Conservation (phyloP, 2,797 vertebrate species). For the Silurus lanzhouensis region DNA sequence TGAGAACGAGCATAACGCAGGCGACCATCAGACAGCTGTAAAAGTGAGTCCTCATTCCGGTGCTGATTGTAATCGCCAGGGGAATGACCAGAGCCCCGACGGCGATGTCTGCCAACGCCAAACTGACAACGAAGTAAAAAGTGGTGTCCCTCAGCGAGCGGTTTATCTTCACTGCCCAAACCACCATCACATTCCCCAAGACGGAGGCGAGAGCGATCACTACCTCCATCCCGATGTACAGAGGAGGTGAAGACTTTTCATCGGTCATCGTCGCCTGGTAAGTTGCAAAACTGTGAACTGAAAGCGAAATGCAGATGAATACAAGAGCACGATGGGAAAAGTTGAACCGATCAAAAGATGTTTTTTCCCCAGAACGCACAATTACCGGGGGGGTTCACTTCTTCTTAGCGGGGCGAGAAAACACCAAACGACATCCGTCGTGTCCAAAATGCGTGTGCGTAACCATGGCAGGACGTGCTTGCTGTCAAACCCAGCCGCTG, state of each 20-base stretch:
- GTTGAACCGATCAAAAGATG: neutral
- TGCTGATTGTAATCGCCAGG: constrained; percentile 91
- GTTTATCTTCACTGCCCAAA: constrained; percentile 97
- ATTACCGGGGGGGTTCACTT: neutral
- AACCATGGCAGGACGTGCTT: neutral
- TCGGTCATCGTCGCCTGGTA: constrained; percentile 75
- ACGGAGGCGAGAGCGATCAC: constrained; percentile 90
- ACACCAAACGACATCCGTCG: neutral
- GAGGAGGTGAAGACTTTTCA: constrained; percentile 67
- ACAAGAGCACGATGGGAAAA: neutral
- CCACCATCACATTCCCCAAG: constrained; percentile 95
- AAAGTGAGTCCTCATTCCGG: constrained; percentile 89
- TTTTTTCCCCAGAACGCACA: too few species aligned
- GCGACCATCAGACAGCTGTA: constrained; percentile 95
- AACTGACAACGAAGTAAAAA: constrained; percentile 94
- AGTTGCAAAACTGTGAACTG: neutral
- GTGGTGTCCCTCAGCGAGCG: constrained; percentile 90
- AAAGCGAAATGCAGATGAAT: neutral
- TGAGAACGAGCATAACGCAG: constrained; percentile 93
- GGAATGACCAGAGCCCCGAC: constrained; percentile 96
- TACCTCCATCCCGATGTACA: constrained; percentile 93
- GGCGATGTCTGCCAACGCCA: constrained; percentile 93
- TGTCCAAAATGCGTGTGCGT: constrained; percentile 6
- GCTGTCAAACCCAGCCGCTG: neutral
- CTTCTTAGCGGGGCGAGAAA: neutral